Evolutionary conservation across 2,888 invertebrate genomes (phyloP), one percentile per base, ranked within the genome.

Genomic region (Frankliniella fusca): DNA sequence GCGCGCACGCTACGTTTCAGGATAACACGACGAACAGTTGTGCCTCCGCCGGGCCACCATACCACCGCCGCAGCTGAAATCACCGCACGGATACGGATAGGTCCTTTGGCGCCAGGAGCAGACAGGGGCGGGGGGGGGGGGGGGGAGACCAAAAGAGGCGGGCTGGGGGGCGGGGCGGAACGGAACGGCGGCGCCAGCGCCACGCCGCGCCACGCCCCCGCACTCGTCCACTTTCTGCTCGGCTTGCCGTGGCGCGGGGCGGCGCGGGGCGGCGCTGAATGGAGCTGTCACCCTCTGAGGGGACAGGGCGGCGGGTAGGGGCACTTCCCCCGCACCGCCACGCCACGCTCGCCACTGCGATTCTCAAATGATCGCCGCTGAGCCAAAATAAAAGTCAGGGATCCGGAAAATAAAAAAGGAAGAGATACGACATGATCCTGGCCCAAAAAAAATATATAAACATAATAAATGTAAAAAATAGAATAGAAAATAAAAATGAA

Each of bases 261-360:
- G 23, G 70, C 70, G 70, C 10, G 70, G 70, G n/a, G 70, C 11
- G n/a, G 70, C 70, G n/a, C 23, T 76, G 70, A 76, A 76, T 76
- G 70, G 70, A 76, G 70, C 70, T 76, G 70, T 76, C 70, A 76
- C 70, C 70, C 70, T 76, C 70, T n/a, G 70, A 27, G 61, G n/a
- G 18, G 61, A n/a, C 61, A 38, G 11, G 61, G 18, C 7, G 61
- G 61, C 20, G 61, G 61, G 61, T 15, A n/a, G 61, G 61, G 70
- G 70, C 27, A 23, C 70, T 23, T 76, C 23, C 70, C 70, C 12
- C 27, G 23, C 38, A 38, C 38, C 38, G 38, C 38, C 38, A 38
- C 38, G 38, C 38, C 38, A 38, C 38, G 38, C 38, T 10, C 70
- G 23, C 70, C 27, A 12, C 70, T 10, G 70, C 70, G 27, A 76